A percentile compares a stretch with the other conserved stretches of the same genome.
These are phyloP conservation scores for Ifrita kowaldi DNA, from an alignment of 2,113 vertebrate genomes.

Conservation along the genomic window DNA sequence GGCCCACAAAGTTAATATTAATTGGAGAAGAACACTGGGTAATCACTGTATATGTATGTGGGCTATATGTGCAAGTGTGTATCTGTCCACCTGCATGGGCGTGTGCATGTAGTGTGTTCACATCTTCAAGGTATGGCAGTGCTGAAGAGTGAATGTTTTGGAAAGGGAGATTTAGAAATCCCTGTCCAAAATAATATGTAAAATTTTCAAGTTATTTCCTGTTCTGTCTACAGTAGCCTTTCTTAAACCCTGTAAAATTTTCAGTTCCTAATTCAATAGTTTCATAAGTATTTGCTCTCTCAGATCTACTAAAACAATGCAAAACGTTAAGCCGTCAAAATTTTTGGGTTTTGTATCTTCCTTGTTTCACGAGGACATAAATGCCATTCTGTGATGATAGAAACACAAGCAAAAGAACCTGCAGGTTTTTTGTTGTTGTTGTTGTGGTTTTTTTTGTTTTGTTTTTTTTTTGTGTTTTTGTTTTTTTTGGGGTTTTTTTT, in stretches of 20 bases:
- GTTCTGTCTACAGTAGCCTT: neutral
- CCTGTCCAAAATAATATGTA: neutral
- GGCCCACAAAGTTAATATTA: neutral
- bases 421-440: neutral
- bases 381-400: neutral
- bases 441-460: too few relatives aligned
- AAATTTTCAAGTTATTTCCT: neutral
- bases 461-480: neutral
- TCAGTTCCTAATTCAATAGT: neutral
- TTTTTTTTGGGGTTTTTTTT: neutral
- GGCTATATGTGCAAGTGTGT: neutral
- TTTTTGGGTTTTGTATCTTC: neutral
- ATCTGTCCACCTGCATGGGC: neutral
- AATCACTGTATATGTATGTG: neutral
- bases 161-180: constrained; percentile 26
- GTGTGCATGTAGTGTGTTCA: neutral
- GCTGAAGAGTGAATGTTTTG: constrained; percentile 42
- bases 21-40: neutral
- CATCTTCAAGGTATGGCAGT: constrained; percentile 3
- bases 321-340: neutral
- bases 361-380: neutral
- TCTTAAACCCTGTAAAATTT: neutral
- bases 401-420: neutral
- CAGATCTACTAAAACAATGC: neutral
- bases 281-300: neutral